Evolutionary conservation across 1,140 invertebrate genomes (phyloP).

Genomic region (Dinoponera quadriceps): DNA sequence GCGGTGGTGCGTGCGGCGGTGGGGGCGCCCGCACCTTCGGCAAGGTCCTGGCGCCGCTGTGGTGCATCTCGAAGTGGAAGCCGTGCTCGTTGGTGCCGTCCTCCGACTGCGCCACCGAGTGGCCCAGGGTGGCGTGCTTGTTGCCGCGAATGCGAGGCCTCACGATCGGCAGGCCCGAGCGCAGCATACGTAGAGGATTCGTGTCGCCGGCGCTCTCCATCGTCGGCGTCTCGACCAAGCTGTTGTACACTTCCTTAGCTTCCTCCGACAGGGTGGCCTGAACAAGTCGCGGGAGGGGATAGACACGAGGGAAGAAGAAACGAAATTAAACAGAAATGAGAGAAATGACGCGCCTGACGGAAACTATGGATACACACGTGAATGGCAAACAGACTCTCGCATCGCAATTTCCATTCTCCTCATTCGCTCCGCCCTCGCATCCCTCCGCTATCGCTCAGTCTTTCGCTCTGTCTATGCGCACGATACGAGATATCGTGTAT

Average conservation of each 20-base stretch:
- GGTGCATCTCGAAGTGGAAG: conserved; percentile 80
- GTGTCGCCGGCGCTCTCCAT: conserved; percentile 81
- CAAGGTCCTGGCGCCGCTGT: conserved; percentile 79
- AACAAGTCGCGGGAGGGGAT: conserved; percentile 79
- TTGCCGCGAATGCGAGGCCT: conserved; percentile 87
- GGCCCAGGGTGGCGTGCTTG: conserved; percentile 80
- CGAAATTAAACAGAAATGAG: conserved; percentile 80
- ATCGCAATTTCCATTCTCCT: background rate
- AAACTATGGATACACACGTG: conserved; percentile 37
- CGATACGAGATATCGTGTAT: conserved; percentile 7
- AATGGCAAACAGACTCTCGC: conserved; percentile 33
- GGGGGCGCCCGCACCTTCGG: conserved; percentile 81
- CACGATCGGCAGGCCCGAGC: conserved; percentile 88
- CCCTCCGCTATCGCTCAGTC: background rate
- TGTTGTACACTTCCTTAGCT: conserved; percentile 96
- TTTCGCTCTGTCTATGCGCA: background rate
- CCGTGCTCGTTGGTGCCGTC: conserved; percentile 66
- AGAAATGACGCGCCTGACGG: conserved; percentile 65
- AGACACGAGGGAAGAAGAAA: conserved; percentile 79
- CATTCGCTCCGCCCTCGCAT: background rate
- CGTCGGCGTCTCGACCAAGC: conserved; percentile 92
- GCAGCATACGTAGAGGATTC: conserved; percentile 91
- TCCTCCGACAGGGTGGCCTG: conserved; percentile 92
- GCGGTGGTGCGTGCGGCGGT: conserved; percentile 66
- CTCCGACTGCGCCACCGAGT: conserved; percentile 60